Conservation (phyloP, 2,113 vertebrate species). For the Oophaga pumilio region DNA sequence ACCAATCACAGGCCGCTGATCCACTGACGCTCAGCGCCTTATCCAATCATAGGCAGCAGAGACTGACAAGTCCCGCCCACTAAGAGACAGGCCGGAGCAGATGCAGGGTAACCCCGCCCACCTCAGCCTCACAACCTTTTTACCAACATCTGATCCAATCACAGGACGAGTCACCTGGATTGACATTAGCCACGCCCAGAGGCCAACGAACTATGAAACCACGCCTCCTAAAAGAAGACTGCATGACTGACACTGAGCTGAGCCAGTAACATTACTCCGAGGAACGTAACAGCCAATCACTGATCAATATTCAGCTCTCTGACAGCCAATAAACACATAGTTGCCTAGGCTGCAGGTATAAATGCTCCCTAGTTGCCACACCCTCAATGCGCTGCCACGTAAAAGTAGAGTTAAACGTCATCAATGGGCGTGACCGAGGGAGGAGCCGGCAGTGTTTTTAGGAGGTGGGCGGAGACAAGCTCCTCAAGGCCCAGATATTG, state of each 20-base stretch:
- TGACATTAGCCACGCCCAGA: not conserved
- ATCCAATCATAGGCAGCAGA: not conserved
- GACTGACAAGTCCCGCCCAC: not conserved
- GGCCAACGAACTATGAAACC: no score
- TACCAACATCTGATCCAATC: not conserved
- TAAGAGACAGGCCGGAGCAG: not conserved
- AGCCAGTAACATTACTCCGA: not conserved
- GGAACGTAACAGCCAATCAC: not conserved
- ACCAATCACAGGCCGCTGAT: not conserved
- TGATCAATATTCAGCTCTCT: fast-evolving
- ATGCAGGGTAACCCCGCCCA: not conserved
- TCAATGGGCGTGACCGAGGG: not conserved
- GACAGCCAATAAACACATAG: not conserved
- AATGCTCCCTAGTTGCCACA: not conserved
- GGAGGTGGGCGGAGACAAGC: not conserved
- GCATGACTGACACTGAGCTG: not conserved
- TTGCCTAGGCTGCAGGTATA: not conserved
- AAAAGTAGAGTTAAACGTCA: not conserved
- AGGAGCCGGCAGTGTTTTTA: not conserved
- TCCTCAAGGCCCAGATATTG: not conserved
- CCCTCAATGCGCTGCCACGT: constrained; percentile 30
- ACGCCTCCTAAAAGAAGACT: not conserved
- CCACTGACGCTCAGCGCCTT: not conserved
- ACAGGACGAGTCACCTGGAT: not conserved
- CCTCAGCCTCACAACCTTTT: not conserved